Evolutionary conservation across 2,888 invertebrate species (phyloP), one percentile per base, ranked within the genome.

Genomic region (Ptychoptera contaminata): DNA sequence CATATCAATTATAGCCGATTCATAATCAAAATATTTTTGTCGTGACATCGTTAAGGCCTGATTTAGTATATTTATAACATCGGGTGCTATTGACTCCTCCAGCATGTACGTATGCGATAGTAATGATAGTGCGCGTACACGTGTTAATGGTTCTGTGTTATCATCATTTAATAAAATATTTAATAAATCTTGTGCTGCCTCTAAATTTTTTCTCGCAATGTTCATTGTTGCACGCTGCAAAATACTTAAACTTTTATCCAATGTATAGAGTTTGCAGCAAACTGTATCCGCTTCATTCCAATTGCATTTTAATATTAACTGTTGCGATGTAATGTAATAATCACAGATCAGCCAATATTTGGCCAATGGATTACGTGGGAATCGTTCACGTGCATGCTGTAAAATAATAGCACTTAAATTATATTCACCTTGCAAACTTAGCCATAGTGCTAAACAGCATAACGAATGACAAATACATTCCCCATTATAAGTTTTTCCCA

Each of bases 21-120:
- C 74, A 58, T 84, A 84, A 51, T 84, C 80, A 54, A 90, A 69
- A 59, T 86, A 79, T 53, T 84, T 80, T 36, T 76, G 74, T 49
- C 74, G 73, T 1, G 86, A 81, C 47, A 82, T 65, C 14, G 80
- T 76, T n/a, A 88, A 66, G 4, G 86, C 86, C 51, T 76, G 74
- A 54, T 79, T 77, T 40, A 79, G 67, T 46, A 72, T 74, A 52
- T 74, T 67, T 42, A 73, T 65, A 42, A 71, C 72, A 55, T 74
- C 70, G 49, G 74, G 71, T 5, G 75, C 68, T 44, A 74, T 70
- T 10, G 59, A 58, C 1, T 55, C 52, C 2, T 55, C 53, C 0
- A 56, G 56, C 2, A 60, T 71, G 54, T 79, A 76, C 16, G 82
- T 74, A 58, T 78, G 73, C 5, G 82, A 78, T 47, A 76, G 70